A percentile compares a stretch with the other conserved stretches of the same genome.
Conservation (phyloP, 2,113 vertebrate species). For the Fregetta grallaria region DNA sequence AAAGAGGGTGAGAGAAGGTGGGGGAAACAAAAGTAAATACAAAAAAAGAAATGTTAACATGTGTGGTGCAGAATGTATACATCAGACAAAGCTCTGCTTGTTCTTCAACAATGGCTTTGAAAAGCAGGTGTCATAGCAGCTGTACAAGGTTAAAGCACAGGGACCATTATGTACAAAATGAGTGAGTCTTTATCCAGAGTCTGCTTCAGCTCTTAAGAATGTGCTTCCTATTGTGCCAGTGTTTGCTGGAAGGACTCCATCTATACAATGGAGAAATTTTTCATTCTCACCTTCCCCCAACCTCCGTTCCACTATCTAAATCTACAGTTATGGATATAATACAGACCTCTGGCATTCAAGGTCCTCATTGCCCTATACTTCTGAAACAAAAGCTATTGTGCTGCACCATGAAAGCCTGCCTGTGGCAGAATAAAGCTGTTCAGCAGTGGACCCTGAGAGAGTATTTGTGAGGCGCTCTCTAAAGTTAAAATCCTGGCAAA, state of each 20-base stretch:
- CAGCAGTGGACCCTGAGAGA: conserved; percentile 50
- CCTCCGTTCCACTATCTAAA: conserved; percentile 69
- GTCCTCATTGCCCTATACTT: conserved; percentile 73
- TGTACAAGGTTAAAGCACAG: conserved; percentile 71
- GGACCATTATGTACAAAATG: conserved; percentile 71
- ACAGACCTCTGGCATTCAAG: conserved; percentile 73
- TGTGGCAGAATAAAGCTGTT: conserved; percentile 62
- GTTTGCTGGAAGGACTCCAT: conserved; percentile 71
- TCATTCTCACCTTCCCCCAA: conserved; percentile 72
- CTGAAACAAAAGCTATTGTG: conserved; percentile 81
- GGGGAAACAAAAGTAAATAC: conserved; percentile 69
- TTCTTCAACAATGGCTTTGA: conserved; percentile 65
- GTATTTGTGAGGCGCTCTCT: conserved; percentile 57
- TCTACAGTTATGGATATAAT: conserved; percentile 77
- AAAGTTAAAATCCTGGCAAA: conserved; percentile 72
- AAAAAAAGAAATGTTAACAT: conserved; percentile 74
- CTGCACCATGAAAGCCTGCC: conserved; percentile 66
- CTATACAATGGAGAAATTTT: conserved; percentile 62
- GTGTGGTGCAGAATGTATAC: conserved; percentile 54
- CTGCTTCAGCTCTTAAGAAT: conserved; percentile 72
- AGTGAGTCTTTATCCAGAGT: conserved; percentile 63
- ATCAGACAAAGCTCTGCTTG: conserved; percentile 69
- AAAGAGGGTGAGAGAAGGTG: conserved; percentile 52
- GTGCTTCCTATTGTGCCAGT: conserved; percentile 69
- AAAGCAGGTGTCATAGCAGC: conserved; percentile 70